These are phyloP conservation scores for Chalcis sispes DNA, from an alignment of 2,888 invertebrate genomes.

Conservation along the genomic window DNA sequence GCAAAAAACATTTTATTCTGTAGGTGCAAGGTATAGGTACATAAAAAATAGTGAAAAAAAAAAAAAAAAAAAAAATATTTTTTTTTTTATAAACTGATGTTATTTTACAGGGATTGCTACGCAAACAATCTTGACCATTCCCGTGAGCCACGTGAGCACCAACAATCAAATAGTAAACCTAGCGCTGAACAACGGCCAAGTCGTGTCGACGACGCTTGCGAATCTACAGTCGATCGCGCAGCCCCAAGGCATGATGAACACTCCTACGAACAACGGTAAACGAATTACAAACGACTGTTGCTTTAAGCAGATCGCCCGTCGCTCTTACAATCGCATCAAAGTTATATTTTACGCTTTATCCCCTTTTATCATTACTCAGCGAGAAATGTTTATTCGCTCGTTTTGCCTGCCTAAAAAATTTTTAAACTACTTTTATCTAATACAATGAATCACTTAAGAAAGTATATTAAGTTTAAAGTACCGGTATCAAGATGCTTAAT, in stretches of 20 bases:
- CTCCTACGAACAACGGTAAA: conserved; percentile 76
- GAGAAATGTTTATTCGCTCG: conserved; percentile 6
- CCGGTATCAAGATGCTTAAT: too few species aligned
- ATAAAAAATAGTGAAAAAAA: too few species aligned
- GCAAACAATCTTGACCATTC: conserved; percentile 96
- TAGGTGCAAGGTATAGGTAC: too few species aligned
- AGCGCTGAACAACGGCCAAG: conserved; percentile 90
- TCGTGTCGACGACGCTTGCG: conserved; percentile 89
- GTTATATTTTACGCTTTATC: conserved; percentile 30
- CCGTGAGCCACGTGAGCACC: conserved; percentile 90
- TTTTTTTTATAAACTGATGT: too few species aligned
- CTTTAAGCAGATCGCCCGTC: conserved; percentile 25
- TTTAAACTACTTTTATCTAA: conserved; percentile 9
- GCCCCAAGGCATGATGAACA: conserved; percentile 82
- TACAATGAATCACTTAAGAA: background rate
- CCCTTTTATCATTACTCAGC: background rate
- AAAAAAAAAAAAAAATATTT: too few species aligned
- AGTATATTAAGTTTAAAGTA: background rate
- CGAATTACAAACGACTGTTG: conserved; percentile 42
- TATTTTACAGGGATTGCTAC: conserved; percentile 92
- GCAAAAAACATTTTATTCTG: too few species aligned
- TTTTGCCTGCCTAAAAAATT: background rate
- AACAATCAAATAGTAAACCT: conserved; percentile 86
- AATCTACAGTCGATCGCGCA: conserved; percentile 88
- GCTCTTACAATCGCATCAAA: conserved; percentile 4